These are phyloP conservation scores for Natrix natrix DNA, from an alignment of 2,797 vertebrate species.

Conservation along the genomic window DNA sequence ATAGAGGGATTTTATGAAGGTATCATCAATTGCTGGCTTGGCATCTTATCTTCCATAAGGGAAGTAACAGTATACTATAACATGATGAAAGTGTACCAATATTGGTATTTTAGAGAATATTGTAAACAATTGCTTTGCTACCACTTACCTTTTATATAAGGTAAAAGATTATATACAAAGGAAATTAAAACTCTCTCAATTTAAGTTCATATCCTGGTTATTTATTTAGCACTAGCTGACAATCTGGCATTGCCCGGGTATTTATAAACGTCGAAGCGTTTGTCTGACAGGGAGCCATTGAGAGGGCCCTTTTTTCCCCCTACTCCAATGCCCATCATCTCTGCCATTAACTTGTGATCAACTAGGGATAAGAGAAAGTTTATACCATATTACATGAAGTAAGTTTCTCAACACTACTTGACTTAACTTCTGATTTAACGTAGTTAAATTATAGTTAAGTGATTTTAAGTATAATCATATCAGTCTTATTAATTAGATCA, in stretches of 20 bases:
- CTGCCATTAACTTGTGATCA: not conserved
- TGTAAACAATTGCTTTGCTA: not conserved
- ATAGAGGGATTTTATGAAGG: not conserved
- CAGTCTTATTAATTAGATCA: not conserved
- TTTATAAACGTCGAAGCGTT: too few relatives aligned
- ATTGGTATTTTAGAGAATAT: not conserved
- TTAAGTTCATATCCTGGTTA: not conserved
- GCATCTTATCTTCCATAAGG: not conserved
- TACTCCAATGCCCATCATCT: too few relatives aligned
- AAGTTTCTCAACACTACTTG: constrained; percentile 7
- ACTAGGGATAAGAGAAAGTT: not conserved
- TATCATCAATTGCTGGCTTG: not conserved
- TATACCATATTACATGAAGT: constrained; percentile 11
- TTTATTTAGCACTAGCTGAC: not conserved
- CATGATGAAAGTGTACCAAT: not conserved
- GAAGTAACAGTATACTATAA: not conserved
- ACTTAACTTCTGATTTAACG: constrained; percentile 36
- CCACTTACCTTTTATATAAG: not conserved
- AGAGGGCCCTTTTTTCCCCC: too few relatives aligned
- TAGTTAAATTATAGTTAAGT: constrained; percentile 24
- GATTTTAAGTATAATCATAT: constrained; percentile 34
- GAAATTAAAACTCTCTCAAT: not conserved
- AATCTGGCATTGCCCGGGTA: too few relatives aligned
- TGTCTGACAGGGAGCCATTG: too few relatives aligned
- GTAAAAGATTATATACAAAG: not conserved